phyloP scores from a whole-genome alignment of 2,113 vertebrate species.

The Saimiri boliviensis region DNA sequence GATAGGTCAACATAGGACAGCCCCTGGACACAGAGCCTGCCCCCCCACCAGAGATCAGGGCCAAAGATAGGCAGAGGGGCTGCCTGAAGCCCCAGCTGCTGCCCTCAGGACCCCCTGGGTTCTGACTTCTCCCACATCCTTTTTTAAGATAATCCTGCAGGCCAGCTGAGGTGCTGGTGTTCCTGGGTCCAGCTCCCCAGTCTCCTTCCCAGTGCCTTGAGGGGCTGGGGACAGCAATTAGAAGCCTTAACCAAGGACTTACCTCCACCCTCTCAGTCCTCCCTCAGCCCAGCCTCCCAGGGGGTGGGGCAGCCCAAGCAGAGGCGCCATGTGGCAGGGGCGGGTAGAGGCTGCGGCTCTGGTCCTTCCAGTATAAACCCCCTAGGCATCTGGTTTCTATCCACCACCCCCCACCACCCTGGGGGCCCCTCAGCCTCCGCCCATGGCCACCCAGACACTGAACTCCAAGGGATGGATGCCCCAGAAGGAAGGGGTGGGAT shows the following conservation, averaged over 20 bases:
- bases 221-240: conserved; percentile 54
- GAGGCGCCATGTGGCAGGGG: conserved; percentile 82
- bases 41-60: neutral
- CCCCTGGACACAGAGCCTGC: neutral
- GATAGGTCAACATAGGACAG: neutral
- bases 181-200: neutral
- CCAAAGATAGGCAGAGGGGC: neutral
- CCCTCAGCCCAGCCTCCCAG: conserved; percentile 77
- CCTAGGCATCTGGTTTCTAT: conserved; percentile 83
- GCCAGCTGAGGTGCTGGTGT: neutral
- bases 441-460: conserved; percentile 80
- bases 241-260: conserved; percentile 68
- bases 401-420: conserved; percentile 77
- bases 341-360: conserved; percentile 79
- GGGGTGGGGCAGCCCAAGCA: conserved; percentile 77
- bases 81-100: neutral
- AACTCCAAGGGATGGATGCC: conserved; percentile 69
- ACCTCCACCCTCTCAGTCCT: conserved; percentile 72
- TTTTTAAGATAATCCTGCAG: conserved; percentile 3
- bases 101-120: neutral
- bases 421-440: conserved; percentile 80
- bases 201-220: conserved; percentile 41
- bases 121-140: neutral
- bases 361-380: conserved; percentile 82
- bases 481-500: conserved; percentile 68